A percentile compares a stretch with the other conserved stretches of the same genome.
Conservation (phyloP, 2,888 invertebrate genomes). For the Crioceris asparagi region DNA sequence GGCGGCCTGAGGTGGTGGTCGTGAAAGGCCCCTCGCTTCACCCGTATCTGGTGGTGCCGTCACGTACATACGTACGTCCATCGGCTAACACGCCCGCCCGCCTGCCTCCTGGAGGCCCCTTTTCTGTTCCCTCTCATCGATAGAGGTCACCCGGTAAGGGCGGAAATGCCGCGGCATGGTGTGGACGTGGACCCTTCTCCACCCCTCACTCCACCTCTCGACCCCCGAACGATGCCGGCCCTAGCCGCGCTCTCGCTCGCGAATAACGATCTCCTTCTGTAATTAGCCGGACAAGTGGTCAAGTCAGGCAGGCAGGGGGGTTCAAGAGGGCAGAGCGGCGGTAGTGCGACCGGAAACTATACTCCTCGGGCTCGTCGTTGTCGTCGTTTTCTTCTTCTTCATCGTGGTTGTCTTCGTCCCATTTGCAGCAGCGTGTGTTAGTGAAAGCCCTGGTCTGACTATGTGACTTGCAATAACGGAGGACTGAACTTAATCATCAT, state of each 20-base stretch:
- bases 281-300: slow-evolving; percentile 12
- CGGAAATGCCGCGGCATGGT: neutral
- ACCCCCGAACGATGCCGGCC: neutral
- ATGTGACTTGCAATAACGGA: no score
- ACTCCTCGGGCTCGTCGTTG: no score
- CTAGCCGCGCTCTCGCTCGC: slow-evolving; percentile 3
- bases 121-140: no score
- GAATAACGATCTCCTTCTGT: slow-evolving; percentile 15
- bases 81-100: no score
- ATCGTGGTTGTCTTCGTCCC: no score
- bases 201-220: neutral
- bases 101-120: slow-evolving; percentile 4
- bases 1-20: no score
- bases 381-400: neutral
- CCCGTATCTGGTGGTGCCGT: no score
- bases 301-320: slow-evolving; percentile 1
- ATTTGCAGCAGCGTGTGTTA: no score
- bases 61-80: no score
- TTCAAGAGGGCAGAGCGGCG: slow-evolving; percentile 1
- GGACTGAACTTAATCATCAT: no score
- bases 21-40: no score
- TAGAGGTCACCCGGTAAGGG: neutral
- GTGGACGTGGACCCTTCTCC: neutral
- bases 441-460: no score
- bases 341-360: neutral